A percentile compares a stretch with the other conserved stretches of the same genome.
These are phyloP conservation scores for Mantis religiosa DNA, from an alignment of 2,888 invertebrate genomes.

Conservation along the genomic window DNA sequence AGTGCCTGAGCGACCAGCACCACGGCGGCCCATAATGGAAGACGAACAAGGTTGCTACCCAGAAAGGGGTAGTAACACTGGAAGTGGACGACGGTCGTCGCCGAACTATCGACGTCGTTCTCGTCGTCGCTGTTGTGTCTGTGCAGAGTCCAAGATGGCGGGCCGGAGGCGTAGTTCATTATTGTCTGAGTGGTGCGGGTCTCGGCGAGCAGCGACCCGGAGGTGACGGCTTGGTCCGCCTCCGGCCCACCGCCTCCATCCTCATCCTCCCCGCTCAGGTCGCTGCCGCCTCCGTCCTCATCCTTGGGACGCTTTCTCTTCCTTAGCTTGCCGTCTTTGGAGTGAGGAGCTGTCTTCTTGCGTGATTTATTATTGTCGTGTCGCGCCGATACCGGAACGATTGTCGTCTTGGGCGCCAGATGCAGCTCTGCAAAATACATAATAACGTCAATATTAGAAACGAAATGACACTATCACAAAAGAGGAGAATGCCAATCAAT, in stretches of 20 bases:
- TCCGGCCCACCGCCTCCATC: background rate
- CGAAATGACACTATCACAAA: background rate
- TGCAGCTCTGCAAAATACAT: conserved; percentile 24
- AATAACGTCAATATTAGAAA: background rate
- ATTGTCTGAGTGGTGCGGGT: conserved; percentile 20
- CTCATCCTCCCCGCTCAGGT: background rate
- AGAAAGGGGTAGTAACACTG: background rate
- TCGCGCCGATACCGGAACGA: conserved; percentile 21
- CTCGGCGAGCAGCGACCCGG: conserved; percentile 22
- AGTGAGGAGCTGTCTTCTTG: conserved; percentile 15
- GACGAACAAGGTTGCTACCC: conserved; percentile 1
- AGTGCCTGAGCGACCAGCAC: background rate
- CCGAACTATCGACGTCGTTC: background rate
- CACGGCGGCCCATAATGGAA: conserved; percentile 23
- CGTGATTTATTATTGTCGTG: conserved; percentile 22
- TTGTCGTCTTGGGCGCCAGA: conserved; percentile 29
- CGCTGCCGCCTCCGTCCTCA: background rate
- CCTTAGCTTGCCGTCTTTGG: conserved; percentile 1
- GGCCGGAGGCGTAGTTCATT: conserved; percentile 6
- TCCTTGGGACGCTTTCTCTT: conserved; percentile 22
- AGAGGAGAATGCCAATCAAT: too few relatives aligned
- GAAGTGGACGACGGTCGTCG: background rate
- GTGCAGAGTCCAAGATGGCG: conserved; percentile 22
- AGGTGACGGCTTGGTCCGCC: background rate
- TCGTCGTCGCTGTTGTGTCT: conserved; percentile 15